A percentile compares a stretch with the other conserved stretches of the same genome.
phyloP scores from a whole-genome alignment of 1,140 invertebrate genomes.

The Hestina assimilis region DNA sequence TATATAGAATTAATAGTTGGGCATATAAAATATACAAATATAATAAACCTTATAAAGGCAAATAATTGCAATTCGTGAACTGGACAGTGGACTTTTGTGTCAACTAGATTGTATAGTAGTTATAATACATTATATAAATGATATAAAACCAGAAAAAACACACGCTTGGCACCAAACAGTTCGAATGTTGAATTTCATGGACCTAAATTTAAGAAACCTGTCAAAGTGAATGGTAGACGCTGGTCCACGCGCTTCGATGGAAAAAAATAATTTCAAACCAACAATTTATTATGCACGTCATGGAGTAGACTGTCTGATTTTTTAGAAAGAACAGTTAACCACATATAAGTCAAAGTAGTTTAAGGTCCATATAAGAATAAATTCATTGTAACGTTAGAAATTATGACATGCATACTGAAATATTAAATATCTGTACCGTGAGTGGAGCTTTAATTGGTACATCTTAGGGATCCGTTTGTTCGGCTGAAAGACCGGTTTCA shows the following conservation, averaged over 20 bases:
- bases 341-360: slow-evolving; percentile 29
- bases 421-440: neutral
- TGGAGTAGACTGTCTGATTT: slow-evolving; percentile 28
- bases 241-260: slow-evolving; percentile 20
- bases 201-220: slow-evolving; percentile 42
- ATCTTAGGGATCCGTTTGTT: neutral
- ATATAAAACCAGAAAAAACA: slow-evolving; percentile 11
- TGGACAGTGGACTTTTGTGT: neutral
- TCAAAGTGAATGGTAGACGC: slow-evolving; percentile 43
- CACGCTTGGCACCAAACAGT: slow-evolving; percentile 16
- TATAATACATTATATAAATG: slow-evolving; percentile 1
- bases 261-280: slow-evolving; percentile 37
- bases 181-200: slow-evolving; percentile 44
- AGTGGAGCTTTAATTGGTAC: neutral
- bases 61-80: neutral
- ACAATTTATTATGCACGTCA: slow-evolving; percentile 43
- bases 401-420: slow-evolving; percentile 32
- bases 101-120: neutral
- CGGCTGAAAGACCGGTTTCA: neutral
- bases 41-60: too few species aligned
- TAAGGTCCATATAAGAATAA: slow-evolving; percentile 27
- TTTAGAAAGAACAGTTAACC: slow-evolving; percentile 48
- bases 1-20: too few species aligned
- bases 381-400: slow-evolving; percentile 26
- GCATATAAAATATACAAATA: too few species aligned